A percentile compares a stretch with the other conserved stretches of the same genome.
Evolutionary conservation across 2,113 vertebrate species (phyloP).

Genomic region (Mugil cephalus): DNA sequence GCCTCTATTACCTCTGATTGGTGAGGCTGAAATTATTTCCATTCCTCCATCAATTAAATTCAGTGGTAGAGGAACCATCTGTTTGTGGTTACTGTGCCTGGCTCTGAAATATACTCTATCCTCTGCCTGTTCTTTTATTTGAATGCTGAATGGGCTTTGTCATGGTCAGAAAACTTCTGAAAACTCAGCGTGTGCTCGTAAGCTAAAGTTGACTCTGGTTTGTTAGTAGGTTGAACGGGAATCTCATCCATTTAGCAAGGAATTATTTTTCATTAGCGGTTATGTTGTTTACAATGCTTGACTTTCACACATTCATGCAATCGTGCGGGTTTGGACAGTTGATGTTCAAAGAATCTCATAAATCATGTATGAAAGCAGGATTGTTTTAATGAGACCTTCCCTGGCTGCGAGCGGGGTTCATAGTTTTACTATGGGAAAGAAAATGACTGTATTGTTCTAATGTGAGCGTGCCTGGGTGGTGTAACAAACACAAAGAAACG

Average conservation of each 20-base stretch:
- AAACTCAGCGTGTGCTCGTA: constrained; percentile 26
- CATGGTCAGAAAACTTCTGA: constrained; percentile 53
- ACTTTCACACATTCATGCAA: constrained; percentile 38
- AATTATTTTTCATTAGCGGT: constrained; percentile 58
- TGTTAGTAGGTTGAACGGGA: constrained; percentile 44
- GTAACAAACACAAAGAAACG: constrained; percentile 7
- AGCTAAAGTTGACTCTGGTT: constrained; percentile 22
- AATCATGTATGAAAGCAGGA: constrained; percentile 50
- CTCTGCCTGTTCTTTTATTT: constrained; percentile 55
- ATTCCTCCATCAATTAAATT: constrained; percentile 75
- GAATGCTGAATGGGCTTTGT: constrained; percentile 59
- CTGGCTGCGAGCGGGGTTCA: constrained; percentile 15
- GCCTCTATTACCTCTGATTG: constrained; percentile 72
- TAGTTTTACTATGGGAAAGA: constrained; percentile 28
- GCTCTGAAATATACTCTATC: constrained; percentile 48
- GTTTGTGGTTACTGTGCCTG: constrained; percentile 72
- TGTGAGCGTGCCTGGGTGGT: constrained; percentile 6
- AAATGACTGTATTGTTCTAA: constrained; percentile 11
- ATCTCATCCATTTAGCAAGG: constrained; percentile 40
- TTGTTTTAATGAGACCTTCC: constrained; percentile 37
- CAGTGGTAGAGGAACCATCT: constrained; percentile 72
- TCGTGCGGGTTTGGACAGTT: constrained; percentile 28
- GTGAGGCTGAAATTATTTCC: constrained; percentile 73
- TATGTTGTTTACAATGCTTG: constrained; percentile 57
- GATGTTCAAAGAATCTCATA: constrained; percentile 31